A percentile compares a stretch with the other conserved stretches of the same genome.
These are phyloP conservation scores for Arothron firmamentum DNA, from an alignment of 2,113 vertebrate species.

Conservation along the genomic window DNA sequence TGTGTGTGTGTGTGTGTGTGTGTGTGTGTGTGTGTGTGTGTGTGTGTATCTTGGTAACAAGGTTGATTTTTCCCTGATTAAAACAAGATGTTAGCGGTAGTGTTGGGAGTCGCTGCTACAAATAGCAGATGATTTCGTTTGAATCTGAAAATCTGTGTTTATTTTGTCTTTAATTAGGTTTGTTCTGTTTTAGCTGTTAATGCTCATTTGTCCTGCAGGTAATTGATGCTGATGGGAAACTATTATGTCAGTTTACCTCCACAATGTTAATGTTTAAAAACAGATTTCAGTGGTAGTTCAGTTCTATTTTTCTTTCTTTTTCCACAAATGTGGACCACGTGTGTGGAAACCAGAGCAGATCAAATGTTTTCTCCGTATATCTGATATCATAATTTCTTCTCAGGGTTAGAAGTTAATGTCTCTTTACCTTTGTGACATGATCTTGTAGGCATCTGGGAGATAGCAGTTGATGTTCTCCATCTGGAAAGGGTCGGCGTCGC, in stretches of 20 bases:
- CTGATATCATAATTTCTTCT: too few species aligned
- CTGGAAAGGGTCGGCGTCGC: constrained; percentile 98
- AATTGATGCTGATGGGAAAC: constrained; percentile 10
- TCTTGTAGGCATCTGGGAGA: constrained; percentile 98
- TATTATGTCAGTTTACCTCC: constrained; percentile 3
- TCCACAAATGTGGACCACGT: constrained; percentile 1
- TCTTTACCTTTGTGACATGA: constrained; percentile 96
- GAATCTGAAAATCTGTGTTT: constrained; percentile 2
- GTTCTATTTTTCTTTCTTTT: too few species aligned
- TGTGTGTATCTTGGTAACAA: background rate
- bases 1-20: background rate
- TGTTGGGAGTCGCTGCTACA: too few species aligned
- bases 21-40: background rate
- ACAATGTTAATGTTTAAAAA: too few species aligned
- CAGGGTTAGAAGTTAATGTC: background rate
- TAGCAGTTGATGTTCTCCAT: constrained; percentile 99
- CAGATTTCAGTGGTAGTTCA: too few species aligned
- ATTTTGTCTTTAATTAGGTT: constrained; percentile 5
- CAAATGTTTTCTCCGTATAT: constrained; percentile 2
- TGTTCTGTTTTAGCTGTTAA: background rate
- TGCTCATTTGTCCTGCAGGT: constrained; percentile 12
- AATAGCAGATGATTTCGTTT: too few species aligned
- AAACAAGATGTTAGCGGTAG: too few species aligned
- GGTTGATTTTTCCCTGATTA: background rate
- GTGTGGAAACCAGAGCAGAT: constrained; percentile 22